A percentile compares a stretch with the other conserved stretches of the same genome.
Conservation (phyloP, 2,888 invertebrate genomes). For the Balanococcus diminutus region DNA sequence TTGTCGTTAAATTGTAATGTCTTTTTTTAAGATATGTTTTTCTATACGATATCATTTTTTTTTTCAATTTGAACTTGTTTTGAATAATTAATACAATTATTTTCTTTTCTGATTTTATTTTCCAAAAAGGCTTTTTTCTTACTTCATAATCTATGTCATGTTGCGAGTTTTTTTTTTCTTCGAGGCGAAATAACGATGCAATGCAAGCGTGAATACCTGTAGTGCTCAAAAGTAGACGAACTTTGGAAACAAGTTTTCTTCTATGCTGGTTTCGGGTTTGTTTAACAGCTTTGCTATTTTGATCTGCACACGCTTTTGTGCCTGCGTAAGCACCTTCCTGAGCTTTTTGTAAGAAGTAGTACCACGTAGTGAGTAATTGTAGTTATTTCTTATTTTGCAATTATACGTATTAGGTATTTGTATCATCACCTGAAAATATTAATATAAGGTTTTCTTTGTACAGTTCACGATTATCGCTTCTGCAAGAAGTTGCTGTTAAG, state of each 20-base stretch:
- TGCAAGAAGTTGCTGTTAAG: slow-evolving; percentile 26
- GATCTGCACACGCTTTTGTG: not conserved
- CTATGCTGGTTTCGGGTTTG: not conserved
- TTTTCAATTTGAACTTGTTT: not conserved
- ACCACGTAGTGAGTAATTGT: not conserved
- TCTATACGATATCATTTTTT: not conserved
- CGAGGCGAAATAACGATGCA: not conserved
- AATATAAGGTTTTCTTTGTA: slow-evolving; percentile 25
- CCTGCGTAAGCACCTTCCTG: not conserved
- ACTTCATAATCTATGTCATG: too few species aligned
- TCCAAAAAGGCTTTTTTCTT: not conserved
- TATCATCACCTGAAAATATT: not conserved
- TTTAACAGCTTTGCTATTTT: slow-evolving; percentile 4
- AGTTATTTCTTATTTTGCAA: not conserved
- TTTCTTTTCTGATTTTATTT: not conserved
- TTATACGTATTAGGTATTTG: not conserved
- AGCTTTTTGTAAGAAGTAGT: not conserved
- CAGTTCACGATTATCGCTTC: slow-evolving; percentile 29
- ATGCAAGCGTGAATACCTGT: not conserved
- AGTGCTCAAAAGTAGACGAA: not conserved
- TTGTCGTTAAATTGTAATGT: not conserved
- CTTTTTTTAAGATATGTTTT: not conserved
- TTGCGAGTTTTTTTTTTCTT: not conserved
- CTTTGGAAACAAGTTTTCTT: not conserved
- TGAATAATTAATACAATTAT: not conserved